A percentile compares a stretch with the other conserved stretches of the same genome.
phyloP scores from a whole-genome alignment of 2,113 vertebrate genomes.

The Irena cyanogastra region DNA sequence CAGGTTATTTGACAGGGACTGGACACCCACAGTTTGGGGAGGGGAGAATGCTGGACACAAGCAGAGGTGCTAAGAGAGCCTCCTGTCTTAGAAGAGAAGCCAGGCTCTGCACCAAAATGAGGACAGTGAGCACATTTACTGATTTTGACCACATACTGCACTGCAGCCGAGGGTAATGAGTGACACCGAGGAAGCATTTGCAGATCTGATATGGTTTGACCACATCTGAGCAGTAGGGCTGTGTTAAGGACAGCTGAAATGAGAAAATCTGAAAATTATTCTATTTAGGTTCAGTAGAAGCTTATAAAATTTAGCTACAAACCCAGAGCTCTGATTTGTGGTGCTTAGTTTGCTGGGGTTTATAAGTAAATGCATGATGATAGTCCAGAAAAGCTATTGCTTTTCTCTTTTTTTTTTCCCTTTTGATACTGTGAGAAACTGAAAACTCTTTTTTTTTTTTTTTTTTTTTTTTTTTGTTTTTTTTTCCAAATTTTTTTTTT shows the following conservation, averaged over 20 bases:
- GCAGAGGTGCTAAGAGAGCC: background rate
- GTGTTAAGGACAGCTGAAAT: fast-evolving
- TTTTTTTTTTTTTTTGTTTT: background rate
- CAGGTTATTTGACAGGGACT: background rate
- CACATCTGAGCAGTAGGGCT: background rate
- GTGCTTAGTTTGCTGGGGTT: background rate
- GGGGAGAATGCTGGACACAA: background rate
- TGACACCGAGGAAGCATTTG: background rate
- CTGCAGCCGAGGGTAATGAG: background rate
- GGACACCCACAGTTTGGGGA: background rate
- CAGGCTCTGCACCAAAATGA: background rate
- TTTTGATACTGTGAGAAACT: background rate
- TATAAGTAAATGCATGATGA: background rate
- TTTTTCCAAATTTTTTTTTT: no score
- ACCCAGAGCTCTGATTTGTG: background rate
- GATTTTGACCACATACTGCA: background rate
- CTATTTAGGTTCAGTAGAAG: background rate
- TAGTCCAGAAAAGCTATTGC: background rate
- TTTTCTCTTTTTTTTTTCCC: fast-evolving
- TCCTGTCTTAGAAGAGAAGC: background rate
- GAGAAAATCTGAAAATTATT: background rate
- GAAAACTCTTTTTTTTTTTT: background rate
- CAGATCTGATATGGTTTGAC: background rate
- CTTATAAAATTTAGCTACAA: background rate
- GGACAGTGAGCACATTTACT: background rate